A percentile compares a stretch with the other conserved stretches of the same genome.
Evolutionary conservation across 2,113 vertebrate species (phyloP).

Genomic region (Campylorhamphus procurvoides): DNA sequence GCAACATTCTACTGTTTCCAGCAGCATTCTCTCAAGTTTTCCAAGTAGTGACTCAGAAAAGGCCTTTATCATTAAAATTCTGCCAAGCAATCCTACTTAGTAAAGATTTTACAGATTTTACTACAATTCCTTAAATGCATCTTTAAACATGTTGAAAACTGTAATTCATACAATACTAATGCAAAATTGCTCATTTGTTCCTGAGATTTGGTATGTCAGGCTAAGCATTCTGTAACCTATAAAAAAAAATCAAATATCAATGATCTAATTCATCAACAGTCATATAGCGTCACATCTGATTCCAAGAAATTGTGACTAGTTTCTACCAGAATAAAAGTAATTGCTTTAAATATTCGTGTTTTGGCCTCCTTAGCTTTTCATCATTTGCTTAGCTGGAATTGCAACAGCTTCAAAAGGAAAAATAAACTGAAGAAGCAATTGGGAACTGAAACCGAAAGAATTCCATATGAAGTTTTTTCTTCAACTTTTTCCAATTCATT

Average conservation of each 20-base stretch:
- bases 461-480: neutral
- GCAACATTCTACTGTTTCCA: neutral
- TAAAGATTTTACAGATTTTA: neutral
- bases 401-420: neutral
- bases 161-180: neutral
- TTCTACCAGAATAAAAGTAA: neutral
- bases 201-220: neutral
- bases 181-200: neutral
- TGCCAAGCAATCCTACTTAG: neutral
- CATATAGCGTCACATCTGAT: neutral
- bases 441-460: neutral
- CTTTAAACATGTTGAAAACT: neutral
- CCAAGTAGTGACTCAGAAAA: neutral
- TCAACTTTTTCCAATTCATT: neutral
- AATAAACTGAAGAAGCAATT: neutral
- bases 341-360: slow-evolving; percentile 1
- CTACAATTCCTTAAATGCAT: neutral
- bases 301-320: neutral
- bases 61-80: neutral
- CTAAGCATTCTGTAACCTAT: neutral
- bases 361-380: neutral
- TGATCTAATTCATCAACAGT: neutral
- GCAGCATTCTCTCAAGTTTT: neutral
- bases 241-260: neutral
- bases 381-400: neutral